phyloP scores from a whole-genome alignment of 2,113 vertebrate genomes.

The Pollimyrus isidori region DNA sequence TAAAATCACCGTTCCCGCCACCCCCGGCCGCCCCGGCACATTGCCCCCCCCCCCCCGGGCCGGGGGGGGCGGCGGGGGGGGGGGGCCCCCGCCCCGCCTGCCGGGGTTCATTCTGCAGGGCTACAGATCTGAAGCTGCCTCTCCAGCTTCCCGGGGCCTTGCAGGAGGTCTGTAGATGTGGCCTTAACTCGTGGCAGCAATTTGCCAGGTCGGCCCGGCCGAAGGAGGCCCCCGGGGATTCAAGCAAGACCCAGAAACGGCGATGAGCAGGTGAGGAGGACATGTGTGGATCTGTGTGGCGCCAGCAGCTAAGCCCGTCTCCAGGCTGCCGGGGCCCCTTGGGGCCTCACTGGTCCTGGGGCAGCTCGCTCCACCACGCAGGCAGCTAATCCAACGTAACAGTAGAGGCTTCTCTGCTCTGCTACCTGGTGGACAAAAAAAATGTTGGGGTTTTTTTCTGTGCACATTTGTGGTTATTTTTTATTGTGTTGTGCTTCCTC shows the following conservation, averaged over 20 bases:
- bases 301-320: not conserved
- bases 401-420: not conserved
- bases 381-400: not conserved
- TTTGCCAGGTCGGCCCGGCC: slow-evolving; percentile 93
- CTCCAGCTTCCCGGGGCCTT: not conserved
- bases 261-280: slow-evolving; percentile 44
- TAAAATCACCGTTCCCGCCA: not conserved
- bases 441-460: not conserved
- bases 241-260: slow-evolving; percentile 47
- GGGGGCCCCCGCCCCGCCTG: too few relatives aligned
- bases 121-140: not conserved
- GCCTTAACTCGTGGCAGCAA: slow-evolving; percentile 68
- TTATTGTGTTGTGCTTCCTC: slow-evolving; percentile 32
- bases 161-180: not conserved
- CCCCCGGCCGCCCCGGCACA: too few relatives aligned
- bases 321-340: too few relatives aligned
- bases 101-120: not conserved
- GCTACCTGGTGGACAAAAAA: not conserved
- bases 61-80: too few relatives aligned
- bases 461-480: not conserved
- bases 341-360: not conserved
- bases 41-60: too few relatives aligned
- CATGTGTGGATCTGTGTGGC: not conserved
- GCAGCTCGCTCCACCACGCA: not conserved
- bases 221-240: slow-evolving; percentile 68